A percentile compares a stretch with the other conserved stretches of the same genome.
phyloP scores from a whole-genome alignment of 2,797 vertebrate genomes.

The Sternotherus odoratus region DNA sequence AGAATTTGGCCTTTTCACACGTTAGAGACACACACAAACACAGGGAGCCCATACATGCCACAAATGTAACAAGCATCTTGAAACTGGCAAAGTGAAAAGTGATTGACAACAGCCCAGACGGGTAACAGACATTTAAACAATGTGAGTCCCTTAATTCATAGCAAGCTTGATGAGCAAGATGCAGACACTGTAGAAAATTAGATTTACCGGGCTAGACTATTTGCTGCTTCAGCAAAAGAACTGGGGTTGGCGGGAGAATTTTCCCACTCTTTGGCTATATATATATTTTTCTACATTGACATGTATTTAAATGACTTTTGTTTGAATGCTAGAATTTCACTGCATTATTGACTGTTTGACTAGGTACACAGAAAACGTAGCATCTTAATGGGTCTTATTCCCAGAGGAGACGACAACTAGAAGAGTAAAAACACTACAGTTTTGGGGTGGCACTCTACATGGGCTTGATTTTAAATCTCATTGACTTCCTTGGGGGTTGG shows the following conservation, averaged over 20 bases:
- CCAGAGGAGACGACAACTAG: neutral
- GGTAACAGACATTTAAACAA: neutral
- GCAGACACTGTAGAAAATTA: neutral
- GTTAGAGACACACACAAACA: neutral
- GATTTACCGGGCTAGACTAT: neutral
- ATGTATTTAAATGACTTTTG: neutral
- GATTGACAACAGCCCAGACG: neutral
- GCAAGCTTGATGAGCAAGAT: neutral
- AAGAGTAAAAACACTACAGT: neutral
- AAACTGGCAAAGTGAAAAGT: neutral
- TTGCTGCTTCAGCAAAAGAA: constrained; percentile 7
- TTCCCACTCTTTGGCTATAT: neutral
- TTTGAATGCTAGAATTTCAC: neutral
- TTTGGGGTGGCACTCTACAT: neutral
- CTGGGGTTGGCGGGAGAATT: neutral
- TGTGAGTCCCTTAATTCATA: neutral
- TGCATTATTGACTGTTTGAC: neutral
- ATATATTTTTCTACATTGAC: neutral
- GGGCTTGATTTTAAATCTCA: neutral
- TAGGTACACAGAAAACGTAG: neutral
- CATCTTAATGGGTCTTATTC: neutral
- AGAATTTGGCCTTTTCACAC: neutral
- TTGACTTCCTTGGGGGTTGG: neutral
- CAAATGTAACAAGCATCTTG: neutral
- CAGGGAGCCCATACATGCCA: neutral